phyloP scores from a whole-genome alignment of 2,888 invertebrate genomes.

The Xiphydria camelus region DNA sequence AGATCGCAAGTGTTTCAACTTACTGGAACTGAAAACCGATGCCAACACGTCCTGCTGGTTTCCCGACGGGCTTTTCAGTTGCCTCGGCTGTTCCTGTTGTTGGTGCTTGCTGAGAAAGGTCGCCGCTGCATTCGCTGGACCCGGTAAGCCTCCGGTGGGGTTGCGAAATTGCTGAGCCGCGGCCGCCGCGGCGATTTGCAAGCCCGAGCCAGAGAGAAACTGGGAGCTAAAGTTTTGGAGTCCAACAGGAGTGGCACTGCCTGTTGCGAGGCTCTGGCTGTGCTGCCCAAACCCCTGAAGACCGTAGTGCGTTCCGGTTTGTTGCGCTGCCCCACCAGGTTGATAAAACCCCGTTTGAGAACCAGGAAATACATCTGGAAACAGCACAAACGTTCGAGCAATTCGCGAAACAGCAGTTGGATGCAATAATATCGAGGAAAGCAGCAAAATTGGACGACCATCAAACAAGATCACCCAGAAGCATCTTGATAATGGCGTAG shows the following conservation, averaged over 20 bases:
- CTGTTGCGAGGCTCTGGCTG: slow-evolving; percentile 52
- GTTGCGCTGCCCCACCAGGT: slow-evolving; percentile 54
- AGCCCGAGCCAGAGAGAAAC: slow-evolving; percentile 64
- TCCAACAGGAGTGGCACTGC: slow-evolving; percentile 57
- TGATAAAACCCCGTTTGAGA: slow-evolving; percentile 56
- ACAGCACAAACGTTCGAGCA: slow-evolving; percentile 4
- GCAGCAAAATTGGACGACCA: no score
- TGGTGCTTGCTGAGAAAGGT: slow-evolving; percentile 54
- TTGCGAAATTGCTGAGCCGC: slow-evolving; percentile 69
- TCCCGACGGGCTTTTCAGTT: slow-evolving; percentile 54
- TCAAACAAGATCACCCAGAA: no score
- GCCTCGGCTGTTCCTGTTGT: slow-evolving; percentile 53
- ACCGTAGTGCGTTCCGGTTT: slow-evolving; percentile 54
- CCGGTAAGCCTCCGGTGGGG: slow-evolving; percentile 58
- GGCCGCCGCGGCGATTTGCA: slow-evolving; percentile 66
- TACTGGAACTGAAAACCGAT: slow-evolving; percentile 64
- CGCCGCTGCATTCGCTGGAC: slow-evolving; percentile 50
- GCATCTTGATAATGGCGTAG: no score
- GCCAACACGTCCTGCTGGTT: slow-evolving; percentile 60
- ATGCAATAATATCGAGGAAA: no score
- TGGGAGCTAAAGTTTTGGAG: slow-evolving; percentile 62
- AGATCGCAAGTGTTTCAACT: slow-evolving; percentile 34
- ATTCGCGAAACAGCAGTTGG: no score
- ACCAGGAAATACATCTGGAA: slow-evolving; percentile 53
- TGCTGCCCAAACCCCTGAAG: slow-evolving; percentile 59